Conservation (phyloP, 2,888 invertebrate genomes). For the Exocentrus adspersus region DNA sequence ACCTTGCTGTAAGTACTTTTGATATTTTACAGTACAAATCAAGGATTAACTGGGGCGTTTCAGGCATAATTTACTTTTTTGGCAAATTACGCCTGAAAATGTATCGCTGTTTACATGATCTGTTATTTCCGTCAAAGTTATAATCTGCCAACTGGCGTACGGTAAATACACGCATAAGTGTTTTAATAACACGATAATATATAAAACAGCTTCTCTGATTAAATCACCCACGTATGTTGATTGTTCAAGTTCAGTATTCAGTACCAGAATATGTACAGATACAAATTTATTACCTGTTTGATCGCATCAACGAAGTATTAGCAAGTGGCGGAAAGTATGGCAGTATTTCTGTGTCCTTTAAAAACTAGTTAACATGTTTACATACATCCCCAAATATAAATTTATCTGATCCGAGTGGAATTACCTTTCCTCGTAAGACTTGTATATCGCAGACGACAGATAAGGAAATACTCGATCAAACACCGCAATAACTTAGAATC, state of each 20-base stretch:
- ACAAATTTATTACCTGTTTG: background rate
- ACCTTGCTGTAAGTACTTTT: too few species aligned
- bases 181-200: background rate
- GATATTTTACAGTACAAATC: too few species aligned
- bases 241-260: too few species aligned
- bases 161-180: background rate
- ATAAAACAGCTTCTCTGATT: background rate
- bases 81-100: background rate
- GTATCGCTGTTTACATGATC: background rate
- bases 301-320: background rate
- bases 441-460: background rate
- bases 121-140: background rate
- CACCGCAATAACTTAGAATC: background rate
- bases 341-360: background rate
- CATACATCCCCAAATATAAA: background rate
- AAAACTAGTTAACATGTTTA: background rate
- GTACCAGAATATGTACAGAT: background rate
- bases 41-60: too few species aligned
- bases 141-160: background rate
- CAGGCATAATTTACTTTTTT: too few species aligned
- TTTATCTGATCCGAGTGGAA: background rate
- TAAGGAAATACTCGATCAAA: background rate
- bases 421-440: background rate
- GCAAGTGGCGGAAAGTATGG: background rate
- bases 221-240: background rate